Evolutionary conservation across 2,113 vertebrate species (phyloP), one percentile per base, ranked within the genome.

Genomic region (Panurus biarmicus): DNA sequence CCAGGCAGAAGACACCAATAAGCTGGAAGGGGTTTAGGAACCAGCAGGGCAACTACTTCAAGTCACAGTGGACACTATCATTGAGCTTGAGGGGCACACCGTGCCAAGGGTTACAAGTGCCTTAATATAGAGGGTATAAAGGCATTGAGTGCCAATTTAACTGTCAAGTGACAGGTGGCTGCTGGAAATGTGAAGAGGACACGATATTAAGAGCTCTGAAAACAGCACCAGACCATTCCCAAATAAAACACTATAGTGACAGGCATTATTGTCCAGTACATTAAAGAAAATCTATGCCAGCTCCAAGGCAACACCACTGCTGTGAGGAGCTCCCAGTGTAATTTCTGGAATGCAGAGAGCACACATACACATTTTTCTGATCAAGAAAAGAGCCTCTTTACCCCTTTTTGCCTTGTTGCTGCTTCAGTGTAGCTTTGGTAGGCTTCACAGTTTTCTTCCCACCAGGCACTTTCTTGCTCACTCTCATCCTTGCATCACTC

Each of bases 391-490:
- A 58, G 61, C 18, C 14, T 57, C 40, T 57, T 96, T 95, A 98
- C 98, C 97, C 96, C 73, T 97, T 96, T 91, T 97, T 98, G 91
- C 93, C 85, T 71, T 94, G 90, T 14, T 83, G 61, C 47, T 94
- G 73, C 75, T 85, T 92, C 74, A 47, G 42, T 7, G 17, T 33
- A 23, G 78, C 40, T 87, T 87, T 91, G 45, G 61, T 16, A 61
- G 62, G 81, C 42, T 95, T 94, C 10, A 33, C n/a, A 58, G 81
- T 25, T 85, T 62, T 85, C 80, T 91, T 96, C 70, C 89, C 75
- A 31, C 35, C 4, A 9, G 69, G 72, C 60, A 87, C 47, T 7
- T 72, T 95, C 77, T 96, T 96, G 79, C 48, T 76, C 12, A 20
- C 42, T 72, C 96, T 96, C 0, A 18, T 96, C 23, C 92, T 96